phyloP scores from a whole-genome alignment of 2,888 invertebrate species.

The Microplitis deprimator region DNA sequence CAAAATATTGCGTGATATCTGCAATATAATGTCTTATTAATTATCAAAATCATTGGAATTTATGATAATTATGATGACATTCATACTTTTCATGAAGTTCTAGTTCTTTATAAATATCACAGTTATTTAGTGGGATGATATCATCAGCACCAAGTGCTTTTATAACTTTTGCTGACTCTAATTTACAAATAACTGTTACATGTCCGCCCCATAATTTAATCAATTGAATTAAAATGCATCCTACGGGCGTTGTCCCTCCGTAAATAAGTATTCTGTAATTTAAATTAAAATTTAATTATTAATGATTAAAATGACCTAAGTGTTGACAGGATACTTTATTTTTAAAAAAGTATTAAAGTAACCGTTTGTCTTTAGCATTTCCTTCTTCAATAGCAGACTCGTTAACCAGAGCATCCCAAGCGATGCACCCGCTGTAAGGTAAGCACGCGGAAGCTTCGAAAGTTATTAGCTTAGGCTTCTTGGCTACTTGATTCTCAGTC shows the following conservation, averaged over 20 bases:
- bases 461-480: slow-evolving; percentile 74
- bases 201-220: slow-evolving; percentile 75
- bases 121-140: slow-evolving; percentile 70
- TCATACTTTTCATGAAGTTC: slow-evolving; percentile 63
- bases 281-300: background rate
- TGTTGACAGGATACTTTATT: slow-evolving; percentile 41
- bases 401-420: slow-evolving; percentile 73
- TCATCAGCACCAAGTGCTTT: slow-evolving; percentile 75
- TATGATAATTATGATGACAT: slow-evolving; percentile 14
- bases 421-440: slow-evolving; percentile 76
- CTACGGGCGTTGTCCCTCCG: slow-evolving; percentile 75
- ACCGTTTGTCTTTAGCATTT: slow-evolving; percentile 74
- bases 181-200: slow-evolving; percentile 74
- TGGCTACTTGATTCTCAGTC: slow-evolving; percentile 73
- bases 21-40: slow-evolving; percentile 23
- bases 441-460: slow-evolving; percentile 77
- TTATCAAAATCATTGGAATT: background rate
- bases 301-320: background rate
- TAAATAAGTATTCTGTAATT: slow-evolving; percentile 73
- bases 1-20: slow-evolving; percentile 74
- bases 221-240: slow-evolving; percentile 76
- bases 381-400: slow-evolving; percentile 72
- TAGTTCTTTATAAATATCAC: slow-evolving; percentile 62
- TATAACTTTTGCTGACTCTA: slow-evolving; percentile 74
- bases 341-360: slow-evolving; percentile 19